Evolutionary conservation across 2,797 vertebrate genomes (phyloP).

Genomic region (Carcharodon carcharias): DNA sequence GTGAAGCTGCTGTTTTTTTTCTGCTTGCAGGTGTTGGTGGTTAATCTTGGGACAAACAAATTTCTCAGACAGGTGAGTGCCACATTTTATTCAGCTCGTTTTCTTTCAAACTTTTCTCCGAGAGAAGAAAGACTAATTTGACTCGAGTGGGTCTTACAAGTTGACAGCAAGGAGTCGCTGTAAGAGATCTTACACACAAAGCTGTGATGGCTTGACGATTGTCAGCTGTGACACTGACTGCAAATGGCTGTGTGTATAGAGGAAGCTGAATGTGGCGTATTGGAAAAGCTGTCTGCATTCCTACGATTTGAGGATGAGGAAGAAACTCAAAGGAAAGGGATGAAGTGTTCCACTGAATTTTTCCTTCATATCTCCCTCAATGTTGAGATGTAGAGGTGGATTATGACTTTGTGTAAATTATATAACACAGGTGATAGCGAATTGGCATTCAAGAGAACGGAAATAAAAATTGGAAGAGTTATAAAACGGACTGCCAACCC

Average conservation of each 20-base stretch:
- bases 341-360: background rate
- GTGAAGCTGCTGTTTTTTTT: conserved; percentile 19
- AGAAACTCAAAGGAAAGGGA: background rate
- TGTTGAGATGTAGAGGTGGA: background rate
- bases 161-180: no score
- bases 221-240: no score
- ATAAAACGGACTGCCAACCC: background rate
- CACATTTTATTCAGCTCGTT: background rate
- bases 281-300: no score
- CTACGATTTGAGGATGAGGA: background rate
- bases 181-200: no score
- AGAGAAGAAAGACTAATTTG: no score
- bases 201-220: background rate
- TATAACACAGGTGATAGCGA: background rate
- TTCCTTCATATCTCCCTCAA: background rate
- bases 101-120: no score
- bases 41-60: conserved; percentile 87
- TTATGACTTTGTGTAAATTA: background rate
- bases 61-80: conserved; percentile 84
- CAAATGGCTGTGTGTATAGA: background rate
- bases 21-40: conserved; percentile 76
- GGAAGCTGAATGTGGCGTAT: background rate
- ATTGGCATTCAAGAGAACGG: background rate
- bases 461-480: background rate
- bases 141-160: no score